These are phyloP conservation scores for Saimiri boliviensis DNA, from an alignment of 2,113 vertebrate species.

Conservation along the genomic window DNA sequence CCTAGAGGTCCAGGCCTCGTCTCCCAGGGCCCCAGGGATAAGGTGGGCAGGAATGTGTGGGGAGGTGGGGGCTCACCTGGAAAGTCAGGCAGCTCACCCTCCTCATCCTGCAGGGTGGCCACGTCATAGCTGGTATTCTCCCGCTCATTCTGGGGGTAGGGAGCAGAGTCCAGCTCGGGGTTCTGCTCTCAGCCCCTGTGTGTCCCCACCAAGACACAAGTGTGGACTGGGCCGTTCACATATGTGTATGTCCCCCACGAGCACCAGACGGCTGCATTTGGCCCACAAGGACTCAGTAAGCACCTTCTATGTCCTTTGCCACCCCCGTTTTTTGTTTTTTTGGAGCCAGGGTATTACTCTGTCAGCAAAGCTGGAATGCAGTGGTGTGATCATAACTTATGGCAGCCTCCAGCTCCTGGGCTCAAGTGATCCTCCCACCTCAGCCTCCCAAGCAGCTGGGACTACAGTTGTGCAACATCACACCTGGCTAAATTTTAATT, in stretches of 20 bases:
- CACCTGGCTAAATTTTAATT: no score
- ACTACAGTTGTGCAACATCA: no score
- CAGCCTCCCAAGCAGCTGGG: neutral
- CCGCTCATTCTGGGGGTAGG: conserved; percentile 78
- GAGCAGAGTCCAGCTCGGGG: neutral
- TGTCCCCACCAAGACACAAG: neutral
- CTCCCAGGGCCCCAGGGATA: neutral
- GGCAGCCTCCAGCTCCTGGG: neutral
- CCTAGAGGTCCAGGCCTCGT: rapidly evolving
- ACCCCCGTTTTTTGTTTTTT: rapidly evolving
- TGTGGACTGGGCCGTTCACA: rapidly evolving
- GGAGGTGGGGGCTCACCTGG: conserved; percentile 82
- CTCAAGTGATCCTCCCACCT: neutral
- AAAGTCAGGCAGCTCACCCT: conserved; percentile 90
- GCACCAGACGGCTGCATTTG: neutral
- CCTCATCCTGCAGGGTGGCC: conserved; percentile 85
- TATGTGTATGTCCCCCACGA: no score
- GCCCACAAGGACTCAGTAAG: neutral
- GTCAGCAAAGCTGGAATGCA: neutral
- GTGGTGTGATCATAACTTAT: neutral
- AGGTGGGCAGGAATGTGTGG: no score
- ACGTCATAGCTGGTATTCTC: conserved; percentile 85
- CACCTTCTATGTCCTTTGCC: neutral
- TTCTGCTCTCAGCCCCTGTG: neutral
- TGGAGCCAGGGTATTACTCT: neutral